These are phyloP conservation scores for Chelmon rostratus DNA, from an alignment of 2,797 vertebrate species.

Conservation along the genomic window DNA sequence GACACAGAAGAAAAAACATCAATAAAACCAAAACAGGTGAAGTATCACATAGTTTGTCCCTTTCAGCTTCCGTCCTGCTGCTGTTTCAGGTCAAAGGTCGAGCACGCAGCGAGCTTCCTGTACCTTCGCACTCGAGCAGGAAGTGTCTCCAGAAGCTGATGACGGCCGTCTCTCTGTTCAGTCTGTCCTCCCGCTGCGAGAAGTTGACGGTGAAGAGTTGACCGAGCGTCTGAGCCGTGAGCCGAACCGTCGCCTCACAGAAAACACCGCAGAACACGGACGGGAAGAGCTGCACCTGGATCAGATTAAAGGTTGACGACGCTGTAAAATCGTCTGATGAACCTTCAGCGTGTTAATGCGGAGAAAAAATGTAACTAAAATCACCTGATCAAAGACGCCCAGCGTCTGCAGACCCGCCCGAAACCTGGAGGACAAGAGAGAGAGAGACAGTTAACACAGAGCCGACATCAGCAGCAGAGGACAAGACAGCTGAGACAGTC, in stretches of 20 bases:
- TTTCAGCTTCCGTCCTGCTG: too few species aligned
- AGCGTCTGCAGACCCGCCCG: constrained; percentile 92
- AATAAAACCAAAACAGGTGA: too few species aligned
- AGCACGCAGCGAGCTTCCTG: too few species aligned
- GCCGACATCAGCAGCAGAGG: too few species aligned
- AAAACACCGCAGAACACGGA: constrained; percentile 86
- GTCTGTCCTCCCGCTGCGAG: constrained; percentile 75
- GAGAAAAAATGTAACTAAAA: not conserved
- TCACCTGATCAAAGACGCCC: constrained; percentile 90
- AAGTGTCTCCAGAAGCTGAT: constrained; percentile 90
- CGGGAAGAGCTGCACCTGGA: constrained; percentile 88
- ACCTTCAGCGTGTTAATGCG: not conserved
- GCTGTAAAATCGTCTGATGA: not conserved
- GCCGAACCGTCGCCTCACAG: constrained; percentile 82
- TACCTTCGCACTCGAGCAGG: constrained; percentile 91
- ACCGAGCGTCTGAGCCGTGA: constrained; percentile 84
- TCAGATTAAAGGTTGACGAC: not conserved
- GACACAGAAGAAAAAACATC: too few species aligned
- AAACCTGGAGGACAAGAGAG: constrained; percentile 85
- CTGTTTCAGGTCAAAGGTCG: too few species aligned
- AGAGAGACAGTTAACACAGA: too few species aligned
- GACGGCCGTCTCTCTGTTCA: constrained; percentile 67
- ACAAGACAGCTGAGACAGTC: too few species aligned
- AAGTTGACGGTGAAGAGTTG: constrained; percentile 85
- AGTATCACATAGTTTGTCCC: too few species aligned